Conservation (phyloP, 2,797 vertebrate species). For the Thunnus albacares region DNA sequence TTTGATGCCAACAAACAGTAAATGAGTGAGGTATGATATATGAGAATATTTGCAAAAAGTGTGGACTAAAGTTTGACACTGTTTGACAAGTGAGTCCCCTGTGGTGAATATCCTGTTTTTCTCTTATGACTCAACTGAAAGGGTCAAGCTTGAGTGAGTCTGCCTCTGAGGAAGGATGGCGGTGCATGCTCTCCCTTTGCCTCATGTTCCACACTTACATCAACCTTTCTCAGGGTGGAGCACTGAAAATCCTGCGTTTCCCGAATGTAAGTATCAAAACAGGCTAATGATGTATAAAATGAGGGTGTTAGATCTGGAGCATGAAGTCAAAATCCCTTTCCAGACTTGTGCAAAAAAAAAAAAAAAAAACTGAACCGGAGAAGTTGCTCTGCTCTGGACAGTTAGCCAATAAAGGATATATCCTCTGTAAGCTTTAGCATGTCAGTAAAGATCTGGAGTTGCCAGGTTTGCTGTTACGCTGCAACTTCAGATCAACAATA, state of each 20-base stretch:
- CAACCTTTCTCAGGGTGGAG: conserved; percentile 49
- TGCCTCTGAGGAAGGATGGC: conserved; percentile 65
- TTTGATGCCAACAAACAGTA: neutral
- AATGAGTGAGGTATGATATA: neutral
- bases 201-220: conserved; percentile 34
- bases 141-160: conserved; percentile 70
- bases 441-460: conserved; percentile 30
- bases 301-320: conserved; percentile 47
- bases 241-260: conserved; percentile 53
- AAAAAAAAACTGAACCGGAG: neutral
- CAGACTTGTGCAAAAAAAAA: conserved; percentile 14
- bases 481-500: conserved; percentile 26
- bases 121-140: conserved; percentile 74
- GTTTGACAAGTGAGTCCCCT: conserved; percentile 56
- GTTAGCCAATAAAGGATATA: conserved; percentile 40
- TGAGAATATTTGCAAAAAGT: neutral
- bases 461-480: conserved; percentile 46
- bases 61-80: conserved; percentile 43
- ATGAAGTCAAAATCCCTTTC: conserved; percentile 42
- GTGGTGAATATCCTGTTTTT: conserved; percentile 71
- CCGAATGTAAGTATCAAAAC: conserved; percentile 40
- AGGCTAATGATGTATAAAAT: conserved; percentile 47
- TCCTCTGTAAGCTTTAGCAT: conserved; percentile 44
- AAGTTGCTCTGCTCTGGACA: conserved; percentile 30
- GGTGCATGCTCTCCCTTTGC: conserved; percentile 33